phyloP scores from a whole-genome alignment of 2,797 vertebrate genomes.

The Tenualosa thibaudeaui region DNA sequence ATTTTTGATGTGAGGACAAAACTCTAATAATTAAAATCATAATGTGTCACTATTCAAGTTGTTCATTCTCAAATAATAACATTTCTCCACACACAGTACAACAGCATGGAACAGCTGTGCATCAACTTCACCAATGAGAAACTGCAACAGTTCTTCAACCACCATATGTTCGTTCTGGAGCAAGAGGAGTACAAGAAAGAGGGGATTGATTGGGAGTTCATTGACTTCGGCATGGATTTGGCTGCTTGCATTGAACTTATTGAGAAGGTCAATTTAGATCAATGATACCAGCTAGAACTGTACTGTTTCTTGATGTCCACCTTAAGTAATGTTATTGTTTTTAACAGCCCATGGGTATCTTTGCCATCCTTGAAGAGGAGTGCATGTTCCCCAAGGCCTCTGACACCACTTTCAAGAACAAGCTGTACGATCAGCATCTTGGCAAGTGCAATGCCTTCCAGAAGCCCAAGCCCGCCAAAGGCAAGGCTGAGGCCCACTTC shows the following conservation, averaged over 20 bases:
- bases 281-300: too few species aligned
- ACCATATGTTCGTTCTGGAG: conserved; percentile 76
- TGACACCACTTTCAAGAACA: conserved; percentile 85
- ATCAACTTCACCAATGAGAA: conserved; percentile 80
- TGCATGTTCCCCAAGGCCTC: conserved; percentile 88
- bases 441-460: conserved; percentile 84
- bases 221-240: conserved; percentile 68
- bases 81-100: conserved; percentile 47
- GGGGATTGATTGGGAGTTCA: conserved; percentile 76
- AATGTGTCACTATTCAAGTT: background rate
- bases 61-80: background rate
- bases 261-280: conserved; percentile 50
- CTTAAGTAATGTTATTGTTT: background rate
- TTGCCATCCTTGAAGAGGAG: conserved; percentile 88
- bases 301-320: too few species aligned
- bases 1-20: conserved; percentile 84
- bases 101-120: conserved; percentile 74
- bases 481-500: conserved; percentile 86
- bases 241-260: conserved; percentile 64
- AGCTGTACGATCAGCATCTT: conserved; percentile 87
- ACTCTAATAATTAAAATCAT: background rate
- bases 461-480: conserved; percentile 84
- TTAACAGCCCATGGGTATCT: conserved; percentile 80
- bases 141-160: conserved; percentile 77
- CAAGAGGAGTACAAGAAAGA: conserved; percentile 79